A percentile compares a stretch with the other conserved stretches of the same genome.
Conservation (phyloP, 1,140 invertebrate species). For the Drosophila kanapiae region DNA sequence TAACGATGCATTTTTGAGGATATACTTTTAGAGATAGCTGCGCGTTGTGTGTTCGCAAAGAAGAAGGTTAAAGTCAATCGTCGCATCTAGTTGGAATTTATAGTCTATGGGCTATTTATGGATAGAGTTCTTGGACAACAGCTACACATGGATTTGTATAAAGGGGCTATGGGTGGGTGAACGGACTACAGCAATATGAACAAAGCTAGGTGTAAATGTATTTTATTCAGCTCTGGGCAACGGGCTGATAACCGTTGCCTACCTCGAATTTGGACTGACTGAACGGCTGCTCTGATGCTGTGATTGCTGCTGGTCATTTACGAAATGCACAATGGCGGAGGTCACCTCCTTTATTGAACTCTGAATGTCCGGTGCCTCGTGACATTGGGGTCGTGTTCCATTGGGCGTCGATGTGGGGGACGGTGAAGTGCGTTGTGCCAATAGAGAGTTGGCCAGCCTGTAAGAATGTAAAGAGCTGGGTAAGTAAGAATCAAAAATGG, state of each 20-base stretch:
- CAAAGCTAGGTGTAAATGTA: not conserved
- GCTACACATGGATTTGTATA: not conserved
- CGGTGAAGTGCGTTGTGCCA: constrained; percentile 85
- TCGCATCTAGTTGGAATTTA: not conserved
- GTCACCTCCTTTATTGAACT: constrained; percentile 96
- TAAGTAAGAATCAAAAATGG: too few relatives aligned
- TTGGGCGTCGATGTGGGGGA: constrained; percentile 47
- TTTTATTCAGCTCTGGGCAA: not conserved
- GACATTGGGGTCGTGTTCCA: constrained; percentile 81
- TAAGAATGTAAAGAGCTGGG: not conserved
- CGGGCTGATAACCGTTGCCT: constrained; percentile 32
- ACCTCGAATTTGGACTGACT: constrained; percentile 85
- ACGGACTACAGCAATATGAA: not conserved
- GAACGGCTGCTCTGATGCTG: constrained; percentile 83
- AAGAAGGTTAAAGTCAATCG: constrained; percentile 8
- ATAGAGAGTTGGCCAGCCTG: constrained; percentile 89
- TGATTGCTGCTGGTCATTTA: constrained; percentile 88
- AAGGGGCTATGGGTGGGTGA: not conserved
- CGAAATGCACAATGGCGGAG: constrained; percentile 96
- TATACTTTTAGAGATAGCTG: constrained; percentile 15
- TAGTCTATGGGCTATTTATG: not conserved
- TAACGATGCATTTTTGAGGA: not conserved
- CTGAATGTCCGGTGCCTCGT: constrained; percentile 91
- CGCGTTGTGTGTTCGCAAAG: not conserved
- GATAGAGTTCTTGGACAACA: not conserved